Evolutionary conservation across 2,888 invertebrate genomes (phyloP).

Genomic region (Subacronicta megacephala): DNA sequence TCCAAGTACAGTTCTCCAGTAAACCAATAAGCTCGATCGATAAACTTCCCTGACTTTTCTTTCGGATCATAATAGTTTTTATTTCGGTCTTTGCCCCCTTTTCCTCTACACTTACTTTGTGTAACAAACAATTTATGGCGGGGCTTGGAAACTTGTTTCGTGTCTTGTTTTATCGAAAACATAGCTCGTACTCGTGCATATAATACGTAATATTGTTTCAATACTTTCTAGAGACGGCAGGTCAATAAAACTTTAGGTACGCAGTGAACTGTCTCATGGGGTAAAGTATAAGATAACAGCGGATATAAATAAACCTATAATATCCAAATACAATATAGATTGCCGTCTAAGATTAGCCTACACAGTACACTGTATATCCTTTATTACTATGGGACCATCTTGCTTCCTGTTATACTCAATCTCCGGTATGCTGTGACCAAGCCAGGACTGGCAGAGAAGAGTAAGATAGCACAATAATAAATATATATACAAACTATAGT

Average conservation of each 20-base stretch:
- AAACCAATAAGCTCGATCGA: conserved; percentile 45
- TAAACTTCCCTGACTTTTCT: conserved; percentile 34
- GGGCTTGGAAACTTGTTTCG: conserved; percentile 22
- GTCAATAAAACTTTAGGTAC: conserved; percentile 12
- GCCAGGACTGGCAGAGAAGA: background rate
- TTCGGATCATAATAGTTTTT: conserved; percentile 31
- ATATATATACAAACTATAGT: too few species aligned
- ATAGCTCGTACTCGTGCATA: conserved; percentile 17
- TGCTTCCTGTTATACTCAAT: background rate
- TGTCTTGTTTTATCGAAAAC: conserved; percentile 21
- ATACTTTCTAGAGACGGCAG: conserved; percentile 18
- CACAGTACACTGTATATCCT: background rate
- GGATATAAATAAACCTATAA: background rate
- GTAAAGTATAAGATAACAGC: background rate
- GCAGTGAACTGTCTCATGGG: conserved; percentile 3
- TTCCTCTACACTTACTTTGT: conserved; percentile 21
- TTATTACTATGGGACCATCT: too few species aligned
- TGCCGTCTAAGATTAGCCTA: background rate
- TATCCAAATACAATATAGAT: background rate
- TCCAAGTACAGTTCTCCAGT: conserved; percentile 18
- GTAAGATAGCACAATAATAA: too few species aligned
- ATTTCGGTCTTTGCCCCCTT: conserved; percentile 5
- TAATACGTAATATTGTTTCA: conserved; percentile 19
- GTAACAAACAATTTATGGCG: conserved; percentile 22
- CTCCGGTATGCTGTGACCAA: too few species aligned